Evolutionary conservation across 1,140 invertebrate genomes (phyloP).

Genomic region (Oryzaephilus surinamensis): DNA sequence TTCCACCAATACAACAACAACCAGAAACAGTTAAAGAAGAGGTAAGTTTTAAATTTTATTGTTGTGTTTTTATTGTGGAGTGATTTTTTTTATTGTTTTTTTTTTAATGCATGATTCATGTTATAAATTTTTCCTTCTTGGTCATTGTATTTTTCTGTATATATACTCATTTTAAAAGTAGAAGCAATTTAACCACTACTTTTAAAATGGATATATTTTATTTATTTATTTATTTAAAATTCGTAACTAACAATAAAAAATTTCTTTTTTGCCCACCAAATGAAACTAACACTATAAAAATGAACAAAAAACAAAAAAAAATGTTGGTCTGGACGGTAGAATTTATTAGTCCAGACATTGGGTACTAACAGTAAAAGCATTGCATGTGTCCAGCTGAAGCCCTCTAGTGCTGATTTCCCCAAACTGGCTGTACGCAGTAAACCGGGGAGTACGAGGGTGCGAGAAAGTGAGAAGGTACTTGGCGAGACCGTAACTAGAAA

Average conservation of each 20-base stretch:
- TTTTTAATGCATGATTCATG: too few species aligned
- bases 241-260: too few species aligned
- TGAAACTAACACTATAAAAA: too few species aligned
- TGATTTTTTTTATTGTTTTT: conserved; percentile 10
- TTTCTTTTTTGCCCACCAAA: too few species aligned
- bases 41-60: conserved; percentile 31
- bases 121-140: too few species aligned
- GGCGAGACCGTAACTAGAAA: conserved; percentile 76
- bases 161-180: too few species aligned
- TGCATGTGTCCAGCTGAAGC: conserved; percentile 39
- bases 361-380: conserved; percentile 19
- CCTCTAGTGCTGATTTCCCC: conserved; percentile 58
- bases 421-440: conserved; percentile 74
- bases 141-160: too few species aligned
- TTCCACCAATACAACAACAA: conserved; percentile 12
- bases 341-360: conserved; percentile 21
- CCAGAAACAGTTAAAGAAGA: conserved; percentile 31
- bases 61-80: background rate
- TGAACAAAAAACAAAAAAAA: too few species aligned
- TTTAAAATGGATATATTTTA: too few species aligned
- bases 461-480: conserved; percentile 79
- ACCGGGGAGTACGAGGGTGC: conserved; percentile 65
- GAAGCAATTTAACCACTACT: too few species aligned
- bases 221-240: too few species aligned
- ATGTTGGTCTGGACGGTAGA: too few species aligned